Percentiles rank a stretch among this genome's conserved stretches.
phyloP scores from a whole-genome alignment of 2,888 invertebrate species.

The Kryphioiulus occultus region DNA sequence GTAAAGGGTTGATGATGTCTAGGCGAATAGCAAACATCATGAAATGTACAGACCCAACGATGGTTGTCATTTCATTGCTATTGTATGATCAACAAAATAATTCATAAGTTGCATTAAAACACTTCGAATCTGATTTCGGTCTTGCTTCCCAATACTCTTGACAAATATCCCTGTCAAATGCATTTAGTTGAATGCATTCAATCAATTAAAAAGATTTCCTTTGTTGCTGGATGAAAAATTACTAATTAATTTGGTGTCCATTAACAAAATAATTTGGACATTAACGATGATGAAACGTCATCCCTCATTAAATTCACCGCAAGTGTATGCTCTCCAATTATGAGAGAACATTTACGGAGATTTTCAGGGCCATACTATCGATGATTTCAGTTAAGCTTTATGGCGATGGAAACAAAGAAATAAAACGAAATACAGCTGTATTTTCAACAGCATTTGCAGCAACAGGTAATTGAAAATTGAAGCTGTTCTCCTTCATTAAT shows the following conservation, averaged over 20 bases:
- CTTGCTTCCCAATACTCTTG: too few species aligned
- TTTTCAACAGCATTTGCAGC: too few species aligned
- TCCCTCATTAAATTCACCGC: background rate
- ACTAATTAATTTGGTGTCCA: background rate
- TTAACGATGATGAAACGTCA: background rate
- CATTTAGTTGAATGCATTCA: background rate
- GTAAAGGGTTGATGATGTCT: too few species aligned
- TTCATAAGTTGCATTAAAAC: too few species aligned
- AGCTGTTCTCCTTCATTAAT: too few species aligned
- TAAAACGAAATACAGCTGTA: too few species aligned
- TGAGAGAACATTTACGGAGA: background rate
- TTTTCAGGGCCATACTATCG: background rate
- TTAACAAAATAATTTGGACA: background rate
- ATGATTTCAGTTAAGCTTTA: background rate
- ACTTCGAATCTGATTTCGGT: too few species aligned
- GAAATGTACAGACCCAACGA: background rate
- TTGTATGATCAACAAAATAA: too few species aligned
- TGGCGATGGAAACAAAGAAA: too few species aligned
- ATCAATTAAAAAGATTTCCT: background rate
- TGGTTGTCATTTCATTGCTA: background rate
- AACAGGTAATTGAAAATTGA: too few species aligned
- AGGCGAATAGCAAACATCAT: too few species aligned
- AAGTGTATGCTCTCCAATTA: background rate
- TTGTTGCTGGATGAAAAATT: background rate
- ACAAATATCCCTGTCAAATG: background rate